A percentile compares a stretch with the other conserved stretches of the same genome.
phyloP scores from a whole-genome alignment of 1,140 invertebrate genomes.

The Acyrthosiphon pisum region DNA sequence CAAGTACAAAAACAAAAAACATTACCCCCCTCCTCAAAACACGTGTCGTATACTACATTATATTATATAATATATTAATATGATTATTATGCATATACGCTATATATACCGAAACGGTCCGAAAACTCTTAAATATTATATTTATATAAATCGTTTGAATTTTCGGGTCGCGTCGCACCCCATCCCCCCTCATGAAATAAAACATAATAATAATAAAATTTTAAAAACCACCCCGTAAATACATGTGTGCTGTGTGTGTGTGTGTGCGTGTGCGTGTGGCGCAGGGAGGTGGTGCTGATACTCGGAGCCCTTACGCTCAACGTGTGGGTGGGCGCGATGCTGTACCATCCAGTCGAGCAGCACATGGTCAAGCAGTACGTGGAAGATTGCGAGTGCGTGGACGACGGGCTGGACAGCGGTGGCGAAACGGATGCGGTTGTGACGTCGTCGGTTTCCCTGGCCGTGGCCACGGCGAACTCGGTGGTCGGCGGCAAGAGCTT shows the following conservation, averaged over 20 bases:
- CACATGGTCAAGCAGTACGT: conserved; percentile 75
- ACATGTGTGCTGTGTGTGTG: conserved; percentile 56
- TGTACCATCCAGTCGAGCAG: conserved; percentile 83
- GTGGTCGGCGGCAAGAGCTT: background rate
- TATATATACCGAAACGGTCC: conserved; percentile 13
- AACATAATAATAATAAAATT: background rate
- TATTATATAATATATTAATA: conserved; percentile 13
- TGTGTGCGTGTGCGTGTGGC: conserved; percentile 59
- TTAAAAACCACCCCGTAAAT: background rate
- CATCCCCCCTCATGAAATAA: background rate
- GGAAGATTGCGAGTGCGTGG: background rate
- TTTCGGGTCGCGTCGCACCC: background rate
- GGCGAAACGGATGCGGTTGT: conserved; percentile 25
- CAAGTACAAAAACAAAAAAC: conserved; percentile 65
- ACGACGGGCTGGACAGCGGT: background rate
- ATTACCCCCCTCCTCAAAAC: background rate
- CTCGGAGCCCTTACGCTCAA: conserved; percentile 84
- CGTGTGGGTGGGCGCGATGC: conserved; percentile 80
- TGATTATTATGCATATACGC: conserved; percentile 55
- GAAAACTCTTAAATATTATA: conserved; percentile 11
- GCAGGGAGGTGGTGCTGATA: conserved; percentile 78
- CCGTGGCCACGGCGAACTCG: background rate
- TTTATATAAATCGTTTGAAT: conserved; percentile 7
- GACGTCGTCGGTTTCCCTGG: background rate
- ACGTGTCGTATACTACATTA: background rate